A percentile compares a stretch with the other conserved stretches of the same genome.
These are phyloP conservation scores for Rhea americana DNA, from an alignment of 2,113 vertebrate genomes.

Conservation along the genomic window DNA sequence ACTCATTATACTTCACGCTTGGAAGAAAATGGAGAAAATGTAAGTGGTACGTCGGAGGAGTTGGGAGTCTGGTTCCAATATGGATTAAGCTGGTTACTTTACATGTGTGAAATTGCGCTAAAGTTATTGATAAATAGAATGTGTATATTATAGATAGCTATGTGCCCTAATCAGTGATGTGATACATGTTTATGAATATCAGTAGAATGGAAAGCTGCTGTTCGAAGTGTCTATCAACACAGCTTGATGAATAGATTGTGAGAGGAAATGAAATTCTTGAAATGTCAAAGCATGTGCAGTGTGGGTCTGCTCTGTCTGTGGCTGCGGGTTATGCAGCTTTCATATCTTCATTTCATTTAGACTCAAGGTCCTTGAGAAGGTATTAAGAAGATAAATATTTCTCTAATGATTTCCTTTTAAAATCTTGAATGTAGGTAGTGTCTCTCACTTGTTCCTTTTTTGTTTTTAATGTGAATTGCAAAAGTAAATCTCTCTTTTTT, in stretches of 20 bases:
- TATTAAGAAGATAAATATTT: background rate
- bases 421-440: rapidly evolving
- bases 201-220: background rate
- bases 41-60: slow-evolving; percentile 24
- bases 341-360: background rate
- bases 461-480: background rate
- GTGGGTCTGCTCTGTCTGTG: background rate
- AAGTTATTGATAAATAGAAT: background rate
- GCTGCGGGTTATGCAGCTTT: background rate
- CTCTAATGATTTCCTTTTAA: background rate
- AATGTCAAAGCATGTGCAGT: background rate
- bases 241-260: background rate
- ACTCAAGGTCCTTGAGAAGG: background rate
- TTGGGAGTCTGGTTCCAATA: slow-evolving; percentile 3
- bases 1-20: slow-evolving; percentile 29
- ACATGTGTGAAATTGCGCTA: background rate
- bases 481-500: background rate
- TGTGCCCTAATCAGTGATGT: background rate
- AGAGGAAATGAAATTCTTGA: background rate
- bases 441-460: background rate
- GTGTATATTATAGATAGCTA: background rate
- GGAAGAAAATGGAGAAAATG: slow-evolving; percentile 26
- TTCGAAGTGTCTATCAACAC: background rate
- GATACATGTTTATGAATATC: background rate
- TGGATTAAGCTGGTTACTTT: background rate